Percentiles rank a stretch among this genome's conserved stretches.
phyloP scores from a whole-genome alignment of 2,113 vertebrate species.

The Todiramphus saurophagus region DNA sequence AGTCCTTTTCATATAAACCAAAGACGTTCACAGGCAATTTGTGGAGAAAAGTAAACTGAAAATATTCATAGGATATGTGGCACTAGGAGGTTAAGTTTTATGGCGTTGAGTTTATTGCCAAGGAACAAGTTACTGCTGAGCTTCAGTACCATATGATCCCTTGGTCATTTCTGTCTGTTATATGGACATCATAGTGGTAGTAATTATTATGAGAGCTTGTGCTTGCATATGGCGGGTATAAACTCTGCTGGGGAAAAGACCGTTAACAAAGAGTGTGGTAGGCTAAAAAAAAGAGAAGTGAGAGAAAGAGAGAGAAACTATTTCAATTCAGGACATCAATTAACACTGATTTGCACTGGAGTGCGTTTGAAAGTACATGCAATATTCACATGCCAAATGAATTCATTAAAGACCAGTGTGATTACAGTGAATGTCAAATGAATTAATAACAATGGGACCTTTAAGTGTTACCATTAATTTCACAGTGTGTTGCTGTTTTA shows the following conservation, averaged over 20 bases:
- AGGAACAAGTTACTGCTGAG: neutral
- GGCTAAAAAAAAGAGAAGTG: neutral
- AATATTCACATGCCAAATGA: constrained; percentile 72
- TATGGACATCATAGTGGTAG: neutral
- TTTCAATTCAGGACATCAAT: constrained; percentile 58
- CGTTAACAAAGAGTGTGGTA: neutral
- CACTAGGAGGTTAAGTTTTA: neutral
- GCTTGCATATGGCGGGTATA: neutral
- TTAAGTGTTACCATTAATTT: constrained; percentile 80
- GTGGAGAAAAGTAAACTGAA: neutral
- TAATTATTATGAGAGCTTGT: neutral
- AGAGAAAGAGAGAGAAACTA: neutral
- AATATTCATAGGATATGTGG: neutral
- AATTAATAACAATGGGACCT: constrained; percentile 83
- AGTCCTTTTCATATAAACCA: neutral
- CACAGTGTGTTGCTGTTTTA: constrained; percentile 79
- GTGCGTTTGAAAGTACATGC: constrained; percentile 59
- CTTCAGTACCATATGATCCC: neutral
- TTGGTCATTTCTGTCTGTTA: neutral
- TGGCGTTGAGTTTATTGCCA: neutral
- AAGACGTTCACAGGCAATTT: neutral
- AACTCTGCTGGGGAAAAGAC: neutral
- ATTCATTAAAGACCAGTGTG: constrained; percentile 79
- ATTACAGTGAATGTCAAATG: constrained; percentile 81
- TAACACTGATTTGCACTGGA: constrained; percentile 71